A percentile compares a stretch with the other conserved stretches of the same genome.
Conservation (phyloP, 2,888 invertebrate species). For the Synanthedon andrenaeformis region DNA sequence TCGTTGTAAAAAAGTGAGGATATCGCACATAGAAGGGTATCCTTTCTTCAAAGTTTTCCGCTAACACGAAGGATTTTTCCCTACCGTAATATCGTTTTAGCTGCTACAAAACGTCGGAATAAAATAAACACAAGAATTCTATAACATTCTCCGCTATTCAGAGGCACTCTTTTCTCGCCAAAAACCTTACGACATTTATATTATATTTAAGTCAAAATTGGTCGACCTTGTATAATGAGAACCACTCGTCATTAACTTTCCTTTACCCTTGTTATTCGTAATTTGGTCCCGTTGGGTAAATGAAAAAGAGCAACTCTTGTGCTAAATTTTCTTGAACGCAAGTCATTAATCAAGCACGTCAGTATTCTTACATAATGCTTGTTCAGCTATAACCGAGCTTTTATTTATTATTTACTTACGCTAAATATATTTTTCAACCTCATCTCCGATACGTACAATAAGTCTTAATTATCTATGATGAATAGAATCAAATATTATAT, state of each 20-base stretch:
- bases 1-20: slow-evolving; percentile 33
- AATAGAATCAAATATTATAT: too few relatives aligned
- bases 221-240: neutral
- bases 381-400: slow-evolving; percentile 14
- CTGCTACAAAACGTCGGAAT: neutral
- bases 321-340: slow-evolving; percentile 3
- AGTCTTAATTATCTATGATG: too few relatives aligned
- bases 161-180: neutral
- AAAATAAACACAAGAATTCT: neutral
- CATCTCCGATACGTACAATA: too few relatives aligned
- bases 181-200: neutral
- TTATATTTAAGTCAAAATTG: neutral
- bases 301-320: slow-evolving; percentile 1
- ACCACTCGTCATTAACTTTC: neutral
- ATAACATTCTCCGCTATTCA: neutral
- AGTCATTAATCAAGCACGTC: slow-evolving; percentile 7
- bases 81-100: neutral
- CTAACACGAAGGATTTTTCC: neutral
- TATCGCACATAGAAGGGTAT: neutral
- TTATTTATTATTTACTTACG: slow-evolving; percentile 9
- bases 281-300: neutral
- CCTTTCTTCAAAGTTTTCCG: neutral
- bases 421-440: neutral
- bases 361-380: slow-evolving; percentile 13
- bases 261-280: slow-evolving; percentile 1